Evolutionary conservation across 2,888 invertebrate genomes (phyloP).

Genomic region (Ectobius pallidus): DNA sequence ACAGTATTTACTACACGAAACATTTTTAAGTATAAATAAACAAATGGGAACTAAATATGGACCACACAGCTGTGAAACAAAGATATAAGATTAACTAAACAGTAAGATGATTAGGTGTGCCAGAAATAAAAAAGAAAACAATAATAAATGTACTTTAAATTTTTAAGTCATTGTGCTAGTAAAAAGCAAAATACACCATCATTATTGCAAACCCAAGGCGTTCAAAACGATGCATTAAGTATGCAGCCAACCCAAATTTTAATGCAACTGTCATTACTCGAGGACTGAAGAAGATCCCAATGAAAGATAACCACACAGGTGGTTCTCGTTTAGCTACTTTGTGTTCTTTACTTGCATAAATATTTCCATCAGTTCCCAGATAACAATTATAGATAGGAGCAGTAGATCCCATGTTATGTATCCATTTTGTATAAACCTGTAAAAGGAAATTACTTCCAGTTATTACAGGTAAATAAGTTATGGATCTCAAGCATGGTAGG

Average conservation of each 20-base stretch:
- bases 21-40: slow-evolving; percentile 3
- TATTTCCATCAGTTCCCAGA: neutral
- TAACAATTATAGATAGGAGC: neutral
- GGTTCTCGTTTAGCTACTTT: neutral
- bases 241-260: slow-evolving; percentile 52
- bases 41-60: neutral
- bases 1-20: slow-evolving; percentile 11
- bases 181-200: slow-evolving; percentile 51
- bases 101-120: too few species aligned
- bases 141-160: neutral
- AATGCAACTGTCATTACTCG: slow-evolving; percentile 52
- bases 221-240: slow-evolving; percentile 53
- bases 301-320: slow-evolving; percentile 51
- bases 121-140: neutral
- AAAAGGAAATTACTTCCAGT: too few species aligned
- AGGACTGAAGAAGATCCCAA: slow-evolving; percentile 53
- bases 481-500: too few species aligned
- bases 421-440: neutral
- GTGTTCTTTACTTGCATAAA: neutral
- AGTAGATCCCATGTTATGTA: neutral
- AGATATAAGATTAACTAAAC: neutral
- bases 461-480: too few species aligned
- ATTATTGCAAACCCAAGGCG: slow-evolving; percentile 52
- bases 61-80: neutral
- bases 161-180: slow-evolving; percentile 33